Evolutionary conservation across 2,888 invertebrate genomes (phyloP), one percentile per base, ranked within the genome.

Genomic region (Heliconius erato): DNA sequence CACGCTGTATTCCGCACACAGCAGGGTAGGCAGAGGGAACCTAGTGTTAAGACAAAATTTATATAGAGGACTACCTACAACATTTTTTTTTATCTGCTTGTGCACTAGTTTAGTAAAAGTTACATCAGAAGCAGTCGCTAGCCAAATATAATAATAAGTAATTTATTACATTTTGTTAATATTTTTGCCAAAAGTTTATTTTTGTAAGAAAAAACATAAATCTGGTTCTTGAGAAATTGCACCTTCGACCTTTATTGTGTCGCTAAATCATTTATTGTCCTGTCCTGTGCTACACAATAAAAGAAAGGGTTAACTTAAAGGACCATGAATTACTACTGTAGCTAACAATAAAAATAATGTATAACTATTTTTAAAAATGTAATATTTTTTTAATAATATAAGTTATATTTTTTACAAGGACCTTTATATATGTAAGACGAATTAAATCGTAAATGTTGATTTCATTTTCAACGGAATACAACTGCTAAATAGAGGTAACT

Each of bases 221-320:
- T n/a, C n/a, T 71, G 35, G 40, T n/a, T 71, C 69, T 40, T 71
- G 7, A 71, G 40, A 71, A 71, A n/a, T 71, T 71, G 71, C 63
- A 63, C 63, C 63, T 63, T 44, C 14, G 71, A 71, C 26, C 14
- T 44, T 16, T n/a, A 40, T 71, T 71, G 7, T 71, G n/a, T 40
- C 5, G 71, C 12, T 40, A 6, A 71, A n/a, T n/a, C 35, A 71
- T 72, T 72, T 72, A 26, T 44, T 72, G 32, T 44, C 23, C 40
- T 40, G 16, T 44, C 28, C 26, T 72, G 26, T 44, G 9, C 44
- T 9, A 72, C 1, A 16, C 26, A 49, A 71, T 49, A 49, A 72
- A 72, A 40, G 71, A n/a, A 71, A 49, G 72, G 44, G 72, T 72
- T 44, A 44, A 28, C 72, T n/a, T 44, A 9, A 72, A 40, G 26